These are phyloP conservation scores for Zosterops japonicus DNA, from an alignment of 2,113 vertebrate genomes.

Conservation along the genomic window DNA sequence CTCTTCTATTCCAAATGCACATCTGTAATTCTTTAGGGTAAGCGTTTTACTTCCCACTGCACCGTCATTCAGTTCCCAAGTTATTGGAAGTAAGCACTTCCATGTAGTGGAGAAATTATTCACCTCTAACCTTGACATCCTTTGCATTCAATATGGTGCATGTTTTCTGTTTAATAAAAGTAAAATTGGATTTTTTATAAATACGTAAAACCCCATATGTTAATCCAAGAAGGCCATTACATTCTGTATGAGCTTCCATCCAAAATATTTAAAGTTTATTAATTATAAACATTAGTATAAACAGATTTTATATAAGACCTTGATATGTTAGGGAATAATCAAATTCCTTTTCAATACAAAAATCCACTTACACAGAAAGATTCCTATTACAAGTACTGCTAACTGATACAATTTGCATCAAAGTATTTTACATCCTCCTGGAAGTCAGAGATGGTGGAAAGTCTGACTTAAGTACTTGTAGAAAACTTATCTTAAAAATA, in stretches of 20 bases:
- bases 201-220: background rate
- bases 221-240: conserved; percentile 16
- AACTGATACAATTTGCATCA: conserved; percentile 67
- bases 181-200: background rate
- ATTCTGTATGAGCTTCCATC: conserved; percentile 1
- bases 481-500: conserved; percentile 72
- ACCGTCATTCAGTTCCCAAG: background rate
- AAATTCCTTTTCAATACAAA: conserved; percentile 51
- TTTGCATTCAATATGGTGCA: background rate
- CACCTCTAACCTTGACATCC: background rate
- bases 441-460: conserved; percentile 40
- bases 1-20: background rate
- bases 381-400: conserved; percentile 53
- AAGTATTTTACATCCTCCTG: conserved; percentile 57
- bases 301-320: background rate
- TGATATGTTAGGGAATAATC: conserved; percentile 30
- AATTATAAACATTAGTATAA: background rate
- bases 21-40: conserved; percentile 21
- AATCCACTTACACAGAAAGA: conserved; percentile 39
- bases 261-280: conserved; percentile 17
- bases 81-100: conserved; percentile 27
- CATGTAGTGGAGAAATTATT: background rate
- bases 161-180: conserved; percentile 4
- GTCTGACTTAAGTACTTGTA: conserved; percentile 52
- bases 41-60: background rate